Evolutionary conservation across 2,113 vertebrate genomes (phyloP), one percentile per base, ranked within the genome.

Genomic region (Anhinga anhinga): DNA sequence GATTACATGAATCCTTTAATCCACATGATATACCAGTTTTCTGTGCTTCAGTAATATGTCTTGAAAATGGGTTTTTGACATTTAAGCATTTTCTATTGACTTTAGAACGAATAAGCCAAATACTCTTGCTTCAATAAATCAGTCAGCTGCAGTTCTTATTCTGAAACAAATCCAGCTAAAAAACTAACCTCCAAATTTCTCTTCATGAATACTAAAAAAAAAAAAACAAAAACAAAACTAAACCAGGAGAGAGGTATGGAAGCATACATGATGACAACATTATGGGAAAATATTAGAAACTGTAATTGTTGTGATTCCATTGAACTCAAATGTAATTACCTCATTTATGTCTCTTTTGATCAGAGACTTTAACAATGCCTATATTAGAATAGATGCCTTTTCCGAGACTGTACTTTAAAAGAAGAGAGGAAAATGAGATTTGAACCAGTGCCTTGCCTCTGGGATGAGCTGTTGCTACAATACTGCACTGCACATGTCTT

Each of bases 31-130:
- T 44, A 34, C 22, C 23, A 61, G 16, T 32, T 72, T 55, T 91
- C 42, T 92, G 16, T 93, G 18, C 15, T 78, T 85, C 40, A 52
- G 15, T 69, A 91, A 50, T 82, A 62, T 21, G 21, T 58, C 77
- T 88, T 92, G 44, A 47, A 85, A 93, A 95, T 73, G 8, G 7
- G 15, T 86, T 85, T 42, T 62, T 93, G 66, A 85, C 44, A 77
- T 77, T 92, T 84, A 84, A 82, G 9, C 9, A 59, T 91, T 81
- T 93, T 82, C 30, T 66, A 53, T 79, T 83, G 23, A 82, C 29
- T 58, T 85, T 22, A 70, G 38, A 55, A 69, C 9, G 20, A 84
- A 62, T 52, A 90, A 89, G 5, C 23, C 44, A 88, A 88, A 83
- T 61, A 17, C 5, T n/a, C 34, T 55, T 86, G 5, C 18, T 83